Percentiles rank a stretch among this genome's conserved stretches.
These are phyloP conservation scores for Drosophila histrio DNA, from an alignment of 2,888 invertebrate species.

Conservation along the genomic window DNA sequence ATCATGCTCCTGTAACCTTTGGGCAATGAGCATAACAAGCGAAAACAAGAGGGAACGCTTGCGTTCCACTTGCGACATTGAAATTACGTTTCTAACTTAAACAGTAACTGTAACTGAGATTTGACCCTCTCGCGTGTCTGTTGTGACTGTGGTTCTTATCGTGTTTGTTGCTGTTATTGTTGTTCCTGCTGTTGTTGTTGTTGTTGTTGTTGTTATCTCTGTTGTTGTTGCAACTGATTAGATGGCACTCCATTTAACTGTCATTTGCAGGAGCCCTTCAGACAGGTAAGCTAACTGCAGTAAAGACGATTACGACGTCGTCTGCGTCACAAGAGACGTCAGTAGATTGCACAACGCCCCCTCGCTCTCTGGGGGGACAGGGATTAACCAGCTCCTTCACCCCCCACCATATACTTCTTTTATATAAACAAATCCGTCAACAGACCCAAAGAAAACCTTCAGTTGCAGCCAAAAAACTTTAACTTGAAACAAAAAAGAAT, in stretches of 20 bases:
- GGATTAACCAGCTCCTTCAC: not conserved
- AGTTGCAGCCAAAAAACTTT: slow-evolving; percentile 15
- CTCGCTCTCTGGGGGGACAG: too few relatives aligned
- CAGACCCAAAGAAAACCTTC: slow-evolving; percentile 14
- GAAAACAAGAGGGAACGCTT: not conserved
- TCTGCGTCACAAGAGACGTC: slow-evolving; percentile 27
- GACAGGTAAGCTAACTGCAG: slow-evolving; percentile 41
- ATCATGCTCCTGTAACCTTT: not conserved
- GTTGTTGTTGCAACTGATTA: slow-evolving; percentile 54
- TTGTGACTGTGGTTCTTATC: not conserved
- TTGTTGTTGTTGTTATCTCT: not conserved
- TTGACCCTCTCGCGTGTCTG: slow-evolving; percentile 8
- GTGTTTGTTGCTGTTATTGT: not conserved
- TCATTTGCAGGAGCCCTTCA: slow-evolving; percentile 57
- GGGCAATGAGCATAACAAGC: not conserved
- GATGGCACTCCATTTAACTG: slow-evolving; percentile 71
- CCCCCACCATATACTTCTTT: not conserved
- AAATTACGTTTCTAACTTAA: slow-evolving; percentile 22
- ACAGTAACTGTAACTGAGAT: slow-evolving; percentile 19
- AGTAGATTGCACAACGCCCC: slow-evolving; percentile 40
- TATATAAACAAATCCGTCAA: slow-evolving; percentile 15
- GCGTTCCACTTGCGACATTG: slow-evolving; percentile 11
- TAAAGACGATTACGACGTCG: slow-evolving; percentile 38
- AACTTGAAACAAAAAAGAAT: not conserved
- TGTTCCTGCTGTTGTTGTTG: not conserved